Evolutionary conservation across 2,113 vertebrate genomes (phyloP).

Genomic region (Puffinus mauretanicus): DNA sequence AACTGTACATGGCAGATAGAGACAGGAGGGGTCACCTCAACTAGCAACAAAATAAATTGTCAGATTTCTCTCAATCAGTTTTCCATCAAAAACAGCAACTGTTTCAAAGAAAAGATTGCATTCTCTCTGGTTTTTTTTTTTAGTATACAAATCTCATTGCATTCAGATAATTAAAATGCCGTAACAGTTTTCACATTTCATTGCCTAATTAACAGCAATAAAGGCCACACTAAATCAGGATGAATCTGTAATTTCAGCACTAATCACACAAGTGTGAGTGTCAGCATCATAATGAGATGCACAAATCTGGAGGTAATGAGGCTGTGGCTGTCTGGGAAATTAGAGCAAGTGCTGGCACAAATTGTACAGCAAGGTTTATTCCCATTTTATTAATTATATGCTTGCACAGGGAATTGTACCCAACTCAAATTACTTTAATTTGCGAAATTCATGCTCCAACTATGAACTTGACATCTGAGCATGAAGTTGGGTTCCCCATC

Average conservation of each 20-base stretch:
- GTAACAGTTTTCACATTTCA: constrained; percentile 65
- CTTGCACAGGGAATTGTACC: constrained; percentile 36
- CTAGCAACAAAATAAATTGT: background rate
- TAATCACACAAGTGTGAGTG: constrained; percentile 61
- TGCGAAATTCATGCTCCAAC: background rate
- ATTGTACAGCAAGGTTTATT: constrained; percentile 58
- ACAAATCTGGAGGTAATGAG: constrained; percentile 72
- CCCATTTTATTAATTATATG: constrained; percentile 64
- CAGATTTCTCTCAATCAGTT: background rate
- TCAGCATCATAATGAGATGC: constrained; percentile 68
- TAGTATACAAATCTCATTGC: constrained; percentile 31
- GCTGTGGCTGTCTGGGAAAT: constrained; percentile 51
- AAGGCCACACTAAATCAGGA: constrained; percentile 66
- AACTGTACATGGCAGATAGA: background rate
- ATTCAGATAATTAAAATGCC: constrained; percentile 69
- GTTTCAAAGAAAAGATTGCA: background rate
- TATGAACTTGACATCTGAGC: background rate
- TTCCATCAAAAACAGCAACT: background rate
- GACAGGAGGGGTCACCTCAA: background rate
- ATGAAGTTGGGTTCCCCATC: background rate
- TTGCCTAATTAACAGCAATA: constrained; percentile 75
- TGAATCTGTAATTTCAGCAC: constrained; percentile 65
- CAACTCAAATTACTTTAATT: constrained; percentile 33
- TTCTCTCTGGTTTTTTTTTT: background rate
- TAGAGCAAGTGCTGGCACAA: constrained; percentile 47